Evolutionary conservation across 2,797 vertebrate species (phyloP), one percentile per base, ranked within the genome.

Genomic region (Mergus octosetaceus): DNA sequence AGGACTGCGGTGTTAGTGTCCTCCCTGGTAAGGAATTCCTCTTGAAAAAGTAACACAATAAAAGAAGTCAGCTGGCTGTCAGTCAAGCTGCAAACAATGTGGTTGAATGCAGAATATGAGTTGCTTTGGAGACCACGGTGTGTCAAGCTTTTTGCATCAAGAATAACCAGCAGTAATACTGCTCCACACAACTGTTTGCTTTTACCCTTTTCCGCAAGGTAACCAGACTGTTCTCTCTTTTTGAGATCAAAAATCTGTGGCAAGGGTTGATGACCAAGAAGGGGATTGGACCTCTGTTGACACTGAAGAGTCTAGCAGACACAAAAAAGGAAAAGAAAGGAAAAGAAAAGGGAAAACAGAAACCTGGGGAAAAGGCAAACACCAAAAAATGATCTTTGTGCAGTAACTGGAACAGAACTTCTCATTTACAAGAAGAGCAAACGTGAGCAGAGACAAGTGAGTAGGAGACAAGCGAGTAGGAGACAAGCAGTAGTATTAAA

Each of bases 241-340:
- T 97, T 68, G 93, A 98, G 98, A 89, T 97, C 76, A 97, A 97
- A 79, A 90, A 95, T 1, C 97, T 97, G 94, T 97, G 96, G 97
- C 66, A 43, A 43, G 96, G 93, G 12, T 24, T 57, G 2, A 97
- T 97, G 95, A 97, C 97, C 9, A 74, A 92, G 30, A 98, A 86
- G 72, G 95, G 93, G 45, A 4, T 92, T 4, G 97, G 95, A 38
- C 24, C 4, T 30, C 97, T 79, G 45, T 73, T 93, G 36, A 90
- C 94, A 27, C 5, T 97, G 32, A 20, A 57, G 20, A 97, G 77
- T 69, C 2, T 80, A 47, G 41, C 3, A 11, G 95, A 94, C 68
- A 90, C 97, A 91, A 95, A 94, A 18, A 97, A 90, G 78, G 85
- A 65, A 96, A 97, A 64, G 69, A 97, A 90, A 71, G n/a, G 12